Evolutionary conservation across 2,797 vertebrate genomes (phyloP), one percentile per base, ranked within the genome.

Genomic region (Schizothorax lantsangensis): DNA sequence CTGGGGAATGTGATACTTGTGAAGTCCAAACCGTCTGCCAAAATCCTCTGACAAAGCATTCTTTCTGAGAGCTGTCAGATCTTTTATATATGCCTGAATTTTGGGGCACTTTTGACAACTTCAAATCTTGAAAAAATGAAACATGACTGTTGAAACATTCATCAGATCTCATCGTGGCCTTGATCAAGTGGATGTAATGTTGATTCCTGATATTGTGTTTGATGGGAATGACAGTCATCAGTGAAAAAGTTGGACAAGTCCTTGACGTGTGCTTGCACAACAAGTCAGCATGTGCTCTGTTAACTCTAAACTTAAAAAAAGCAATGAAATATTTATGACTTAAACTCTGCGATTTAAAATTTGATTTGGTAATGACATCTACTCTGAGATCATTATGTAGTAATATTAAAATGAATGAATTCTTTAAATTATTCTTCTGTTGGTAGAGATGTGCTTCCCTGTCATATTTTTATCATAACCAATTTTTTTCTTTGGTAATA

Each of bases 1-100:
- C 59, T 77, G 73, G 83, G 43, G 73, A 68, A 66, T 77, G 45
- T 26, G 40, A 84, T n/a, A 64, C 40, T 64, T 84, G 82, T 75
- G 40, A 49, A 64, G 72, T 64, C 72, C 11, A 66, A 84, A 77
- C 10, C 2, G 33, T 78, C 73, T 84, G 72, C 43, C 83, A 78
- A 49, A 68, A 64, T 84, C 5, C 15, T 49, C 26, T 49, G n/a
- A 59, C 54, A 36, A 75, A 33, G 62, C 59, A 52, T 47, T 23
- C n/a, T 49, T n/a, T 59, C 71, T 57, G 68, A 66, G 73, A 78
- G 52, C n/a, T 74, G 52, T 73, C 77, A 79, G 21, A 79, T 79
- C 36, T 62, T 79, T 59, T 43, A 43, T 83, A 43, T 23, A 62
- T 73, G 45, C n/a, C 80, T 74, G n/a, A 33, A 11, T 84, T 8